Evolutionary conservation across 2,888 invertebrate genomes (phyloP), one percentile per base, ranked within the genome.

Genomic region (Leucania comma): DNA sequence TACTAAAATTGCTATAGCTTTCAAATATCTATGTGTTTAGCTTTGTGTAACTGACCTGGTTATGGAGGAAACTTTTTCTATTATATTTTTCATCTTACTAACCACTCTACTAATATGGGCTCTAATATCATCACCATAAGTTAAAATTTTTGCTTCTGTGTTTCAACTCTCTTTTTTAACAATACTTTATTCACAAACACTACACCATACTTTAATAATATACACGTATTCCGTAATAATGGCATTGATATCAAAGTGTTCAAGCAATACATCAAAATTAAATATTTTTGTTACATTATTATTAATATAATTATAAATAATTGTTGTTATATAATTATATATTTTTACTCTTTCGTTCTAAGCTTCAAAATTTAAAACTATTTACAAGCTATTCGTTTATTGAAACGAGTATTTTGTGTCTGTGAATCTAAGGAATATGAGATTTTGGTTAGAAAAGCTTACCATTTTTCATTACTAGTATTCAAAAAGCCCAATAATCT

Each of bases 1-100:
- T 78, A 79, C 83, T 85, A 79, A 86, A 82, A 81, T 86, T 87
- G 90, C 90, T 89, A 86, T 88, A 91, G 91, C 91, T 95, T 95
- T 92, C 87, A 82, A 90, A 89, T 89, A 89, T 93, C 87, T 91
- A 86, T 93, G 89, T 94, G 92, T 94, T 89, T 93, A 94, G 94
- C 94, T 94, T 93, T 95, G 90, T 95, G 92, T 95, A 91, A 89
- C 92, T 89, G 90, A 87, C 83, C 86, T 83, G 68, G 83, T 86
- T 88, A 88, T 90, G 91, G 86, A 93, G 92, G 92, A 92, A 94
- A 91, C 91, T 91, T 91, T 92, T 87, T 72, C 78, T 60, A 20
- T 66, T 20, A 61, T 51, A 62, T 63, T 26, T 68, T 60, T 66
- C 66, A 63, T 9, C 60, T 57, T 53, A 73, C 29, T 70, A 70